phyloP scores from a whole-genome alignment of 2,113 vertebrate species.

The Recurvirostra avosetta region DNA sequence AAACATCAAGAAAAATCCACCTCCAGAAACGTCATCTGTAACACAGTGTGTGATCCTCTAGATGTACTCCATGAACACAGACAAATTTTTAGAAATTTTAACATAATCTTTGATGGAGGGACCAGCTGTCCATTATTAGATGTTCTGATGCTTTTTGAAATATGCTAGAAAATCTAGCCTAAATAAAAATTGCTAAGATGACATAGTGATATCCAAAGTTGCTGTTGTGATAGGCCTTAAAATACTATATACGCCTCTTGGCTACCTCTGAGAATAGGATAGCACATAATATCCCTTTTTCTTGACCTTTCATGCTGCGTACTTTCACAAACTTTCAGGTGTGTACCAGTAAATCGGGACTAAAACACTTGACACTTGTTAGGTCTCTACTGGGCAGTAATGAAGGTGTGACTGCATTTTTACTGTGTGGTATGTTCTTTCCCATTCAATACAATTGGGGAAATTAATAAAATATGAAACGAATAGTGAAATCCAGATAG shows the following conservation, averaged over 20 bases:
- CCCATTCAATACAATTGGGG: not conserved
- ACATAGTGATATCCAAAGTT: not conserved
- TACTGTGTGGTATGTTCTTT: not conserved
- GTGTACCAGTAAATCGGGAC: not conserved
- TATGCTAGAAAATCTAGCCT: not conserved
- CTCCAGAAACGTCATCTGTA: conserved; percentile 14
- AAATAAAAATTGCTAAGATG: not conserved
- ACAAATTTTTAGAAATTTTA: not conserved
- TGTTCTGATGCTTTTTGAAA: not conserved
- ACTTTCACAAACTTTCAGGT: not conserved
- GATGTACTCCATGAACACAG: not conserved
- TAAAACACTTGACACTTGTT: not conserved
- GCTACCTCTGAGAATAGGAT: not conserved
- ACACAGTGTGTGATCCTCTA: not conserved
- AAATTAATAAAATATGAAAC: not conserved
- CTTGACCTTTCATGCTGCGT: not conserved
- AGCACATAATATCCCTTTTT: not conserved
- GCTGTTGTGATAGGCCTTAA: not conserved
- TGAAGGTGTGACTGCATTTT: not conserved
- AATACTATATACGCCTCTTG: not conserved
- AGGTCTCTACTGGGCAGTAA: not conserved
- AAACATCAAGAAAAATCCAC: conserved; percentile 52
- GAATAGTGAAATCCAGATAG: not conserved
- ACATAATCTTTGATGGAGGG: not conserved
- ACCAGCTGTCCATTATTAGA: not conserved